Base-by-base conservation (phyloP, 2,888 invertebrate species). In the Chesias legatella region DNA sequence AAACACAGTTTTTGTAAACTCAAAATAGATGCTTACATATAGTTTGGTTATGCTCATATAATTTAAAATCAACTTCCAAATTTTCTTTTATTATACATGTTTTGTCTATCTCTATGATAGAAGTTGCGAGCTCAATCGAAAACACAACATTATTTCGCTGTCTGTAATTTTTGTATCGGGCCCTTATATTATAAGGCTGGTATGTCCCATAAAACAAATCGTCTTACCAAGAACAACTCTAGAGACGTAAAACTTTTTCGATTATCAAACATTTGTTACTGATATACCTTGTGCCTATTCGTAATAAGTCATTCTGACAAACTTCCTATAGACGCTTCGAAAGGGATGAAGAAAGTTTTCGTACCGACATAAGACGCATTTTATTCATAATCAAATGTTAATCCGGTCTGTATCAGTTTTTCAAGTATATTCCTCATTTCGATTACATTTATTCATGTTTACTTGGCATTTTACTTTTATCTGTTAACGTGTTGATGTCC, bases 401-500 rank as follows among this genome's bases (percentile, higher is more conserved):
- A n/a, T n/a, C 39, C 51, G 49, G 41, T 56, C 46, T 61, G 58
- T 58, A 61, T n/a, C n/a, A 63, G 56, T 60, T 60, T 48, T 32
- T 40, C 50, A 53, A 52, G 50, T 57, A 60, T 43, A 47, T 50
- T 53, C 37, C 44, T 48, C 53, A 45, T 48, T 56, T 57, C 58
- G 48, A 51, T 53, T 44, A 30, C 49, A 45, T 54, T 70, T 48
- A 70, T 48, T 77, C 73, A 41, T 67, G 69, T 63, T 74, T 75
- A 51, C 70, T 63, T 47, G 70, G 70, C 35, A 65, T 58, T 66
- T 83, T 83, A 6, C 76, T 67, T 71, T 86, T 86, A 52, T 84
- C 83, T 7, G 78, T 70, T 43, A 84, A 73, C n/a, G 83, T 82
- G 60, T 82, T 84, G 48, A 88, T 77, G 53, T 86, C 88, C 74